Base-by-base conservation (phyloP, 2,113 vertebrate genomes). In the Pygoscelis adeliae region DNA sequence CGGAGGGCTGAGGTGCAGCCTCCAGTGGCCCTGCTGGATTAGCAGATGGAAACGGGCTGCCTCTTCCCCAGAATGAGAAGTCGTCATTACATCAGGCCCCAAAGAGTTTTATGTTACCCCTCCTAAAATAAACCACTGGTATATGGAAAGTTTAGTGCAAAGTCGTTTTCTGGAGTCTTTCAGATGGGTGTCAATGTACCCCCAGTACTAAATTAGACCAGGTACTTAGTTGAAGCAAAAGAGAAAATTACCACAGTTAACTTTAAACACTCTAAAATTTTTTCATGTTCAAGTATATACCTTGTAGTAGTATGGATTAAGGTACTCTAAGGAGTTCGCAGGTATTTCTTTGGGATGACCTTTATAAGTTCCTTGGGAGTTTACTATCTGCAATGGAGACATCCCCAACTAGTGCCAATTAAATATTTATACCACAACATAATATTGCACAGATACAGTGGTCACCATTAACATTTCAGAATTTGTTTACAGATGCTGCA, bases 381-480 rank as follows among this genome's bases (percentile, higher is more conserved):
- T 95, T 79, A 38, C 78, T 81, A 3, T 61, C 78, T 65, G 78
- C 82, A 13, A 2, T 32, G 62, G 53, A 88, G 84, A 56, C 0
- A 1, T 78, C 38, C 47, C 59, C 53, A 62, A 9, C 11, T 78
- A 91, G 17, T 69, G 61, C 69, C 73, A 87, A 92, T 97, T 89
- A 95, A 96, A 93, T 89, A 96, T 96, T 97, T 93, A 92, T 76
- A 46, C 13, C 56, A n/a, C 44, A 85, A 42, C 55, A 44, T 36
- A 66, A 53, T 34, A 62, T 55, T 84, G 78, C 87, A 46, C 30
- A 89, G 85, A 58, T 26, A 66, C 23, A 70, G 66, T 25, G 84
- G 81, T 85, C 81, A 73, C 66, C 59, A 73, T 70, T 70, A 78
- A 63, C 84, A 50, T 66, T 88, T 67, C 87, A 86, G 78, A 34